phyloP scores from a whole-genome alignment of 2,113 vertebrate genomes.

The Calidris pugnax region DNA sequence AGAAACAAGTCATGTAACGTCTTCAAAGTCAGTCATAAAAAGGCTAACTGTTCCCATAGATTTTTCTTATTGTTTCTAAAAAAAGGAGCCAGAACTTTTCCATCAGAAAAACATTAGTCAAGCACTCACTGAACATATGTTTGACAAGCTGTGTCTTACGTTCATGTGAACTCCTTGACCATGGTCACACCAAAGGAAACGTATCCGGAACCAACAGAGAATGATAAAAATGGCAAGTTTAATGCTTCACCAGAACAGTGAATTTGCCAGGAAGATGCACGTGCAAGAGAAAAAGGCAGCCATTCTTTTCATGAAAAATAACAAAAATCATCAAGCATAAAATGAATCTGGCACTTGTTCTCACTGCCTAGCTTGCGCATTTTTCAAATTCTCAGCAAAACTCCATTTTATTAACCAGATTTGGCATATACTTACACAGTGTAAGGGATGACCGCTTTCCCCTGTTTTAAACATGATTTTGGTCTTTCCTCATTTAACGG shows the following conservation, averaged over 20 bases:
- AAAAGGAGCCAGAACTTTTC: slow-evolving; percentile 7
- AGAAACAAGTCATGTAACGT: slow-evolving; percentile 1
- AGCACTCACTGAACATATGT: neutral
- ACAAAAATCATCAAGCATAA: neutral
- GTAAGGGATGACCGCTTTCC: too few species aligned
- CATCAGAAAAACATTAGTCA: slow-evolving; percentile 3
- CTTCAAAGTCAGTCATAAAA: slow-evolving; percentile 51
- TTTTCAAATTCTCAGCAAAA: neutral
- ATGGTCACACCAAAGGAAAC: neutral
- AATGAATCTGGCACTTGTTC: neutral
- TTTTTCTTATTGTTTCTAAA: slow-evolving; percentile 47
- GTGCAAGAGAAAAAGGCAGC: neutral
- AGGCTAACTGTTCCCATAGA: slow-evolving; percentile 28
- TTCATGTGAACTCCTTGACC: neutral
- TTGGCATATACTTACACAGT: neutral
- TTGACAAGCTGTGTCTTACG: neutral
- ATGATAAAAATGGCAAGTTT: neutral
- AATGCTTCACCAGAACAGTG: neutral
- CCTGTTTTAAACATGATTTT: neutral
- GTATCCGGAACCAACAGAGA: neutral
- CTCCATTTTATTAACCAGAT: neutral
- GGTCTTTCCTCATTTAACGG: neutral
- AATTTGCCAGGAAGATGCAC: neutral
- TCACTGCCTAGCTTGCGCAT: neutral
- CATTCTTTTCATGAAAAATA: neutral